Evolutionary conservation across 37 sponge, comb jelly and placozoan species (phyloP).

Genomic region (Oscarella lobularis): DNA sequence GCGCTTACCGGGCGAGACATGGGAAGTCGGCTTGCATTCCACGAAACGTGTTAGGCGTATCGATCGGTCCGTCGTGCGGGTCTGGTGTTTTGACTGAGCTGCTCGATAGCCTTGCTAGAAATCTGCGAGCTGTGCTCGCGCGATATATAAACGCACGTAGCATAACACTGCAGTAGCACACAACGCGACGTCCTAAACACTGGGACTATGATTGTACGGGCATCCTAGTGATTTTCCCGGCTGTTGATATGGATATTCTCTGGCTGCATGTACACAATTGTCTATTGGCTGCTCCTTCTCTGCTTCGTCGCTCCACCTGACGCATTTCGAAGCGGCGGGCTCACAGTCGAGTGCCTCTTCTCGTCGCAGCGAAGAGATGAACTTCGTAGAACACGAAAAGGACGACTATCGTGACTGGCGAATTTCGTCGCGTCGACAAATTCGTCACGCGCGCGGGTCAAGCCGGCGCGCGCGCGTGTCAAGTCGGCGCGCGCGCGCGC

Average conservation of each 20-base stretch:
- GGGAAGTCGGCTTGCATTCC: constrained; percentile 5
- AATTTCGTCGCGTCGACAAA: constrained; percentile 64
- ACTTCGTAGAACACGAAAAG: background rate
- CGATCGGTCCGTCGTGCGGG: background rate
- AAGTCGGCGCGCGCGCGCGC: too few species aligned
- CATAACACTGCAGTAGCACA: too few species aligned
- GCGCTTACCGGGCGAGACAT: background rate
- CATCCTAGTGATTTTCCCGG: too few species aligned
- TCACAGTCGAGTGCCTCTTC: background rate
- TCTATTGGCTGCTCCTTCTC: background rate
- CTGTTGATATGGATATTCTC: too few species aligned
- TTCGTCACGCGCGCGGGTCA: too few species aligned
- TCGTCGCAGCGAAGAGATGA: background rate
- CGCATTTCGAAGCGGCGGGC: background rate
- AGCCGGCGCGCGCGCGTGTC: too few species aligned
- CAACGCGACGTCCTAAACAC: too few species aligned
- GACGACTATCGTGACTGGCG: constrained; percentile 50
- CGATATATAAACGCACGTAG: too few species aligned
- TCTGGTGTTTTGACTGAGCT: background rate
- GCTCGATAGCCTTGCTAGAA: too few species aligned
- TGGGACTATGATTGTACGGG: too few species aligned
- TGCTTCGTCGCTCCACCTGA: background rate
- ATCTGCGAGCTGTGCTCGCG: too few species aligned
- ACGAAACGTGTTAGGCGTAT: background rate
- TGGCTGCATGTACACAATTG: background rate